Base-by-base conservation (phyloP, 2,113 vertebrate species). In the Clarias batrachus region DNA sequence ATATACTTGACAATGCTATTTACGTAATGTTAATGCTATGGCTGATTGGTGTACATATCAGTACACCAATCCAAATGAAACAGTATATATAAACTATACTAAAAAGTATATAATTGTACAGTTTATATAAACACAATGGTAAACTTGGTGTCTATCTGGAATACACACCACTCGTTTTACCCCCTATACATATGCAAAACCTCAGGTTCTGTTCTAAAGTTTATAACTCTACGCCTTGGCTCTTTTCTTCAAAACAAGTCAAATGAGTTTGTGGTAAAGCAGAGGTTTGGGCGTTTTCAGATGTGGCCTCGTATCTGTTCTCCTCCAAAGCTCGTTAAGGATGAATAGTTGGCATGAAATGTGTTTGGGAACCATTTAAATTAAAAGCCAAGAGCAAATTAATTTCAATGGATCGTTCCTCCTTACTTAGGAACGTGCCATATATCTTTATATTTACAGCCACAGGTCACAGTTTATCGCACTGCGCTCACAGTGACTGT, bases 241-340 rank as follows among this genome's bases (percentile, higher is more conserved):
- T 90, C 91, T 82, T 70, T 86, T 90, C 90, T 91, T 82, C 84
- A 94, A 94, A 91, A 89, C 87, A 87, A 88, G 89, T 82, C 87
- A 92, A 86, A 81, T 48, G 63, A 86, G 41, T 54, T 52, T 84
- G 78, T 65, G 82, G 88, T 41, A 62, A 83, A 84, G 52, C 30
- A 17, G 70, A 76, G 25, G 37, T 59, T 73, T 73, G 54, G 65
- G 12, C 25, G 63, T 63, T 54, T 83, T 93, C 37, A 89, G 91
- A 94, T 94, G 94, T 94, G 93, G 94, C 85, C 73, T 52, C 85
- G 91, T 92, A 91, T 91, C 92, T 88, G 63, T 87, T 88, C 56
- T 88, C 25, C 85, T 90, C 88, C 90, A 91, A 87, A 23, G 41
- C 87, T 89, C 59, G 66, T 91, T 92, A 71, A 27, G 82, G 70